These are phyloP conservation scores for Tylochromis polylepis DNA, from an alignment of 2,113 vertebrate genomes.

Conservation along the genomic window DNA sequence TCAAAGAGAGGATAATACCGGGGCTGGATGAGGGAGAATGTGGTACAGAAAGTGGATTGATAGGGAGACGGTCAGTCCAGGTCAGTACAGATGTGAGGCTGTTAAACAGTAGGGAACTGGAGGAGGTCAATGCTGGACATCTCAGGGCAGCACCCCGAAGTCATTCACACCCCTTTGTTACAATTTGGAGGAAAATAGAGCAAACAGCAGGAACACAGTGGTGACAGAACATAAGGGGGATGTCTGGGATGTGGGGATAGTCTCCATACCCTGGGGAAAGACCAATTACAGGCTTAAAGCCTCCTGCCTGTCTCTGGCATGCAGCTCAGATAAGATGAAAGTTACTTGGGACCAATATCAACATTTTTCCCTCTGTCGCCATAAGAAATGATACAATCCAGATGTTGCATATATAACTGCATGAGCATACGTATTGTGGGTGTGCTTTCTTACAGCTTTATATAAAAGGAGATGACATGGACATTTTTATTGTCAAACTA, in stretches of 20 bases:
- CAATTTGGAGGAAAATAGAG: conserved; percentile 12
- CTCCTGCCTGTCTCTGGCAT: conserved; percentile 54
- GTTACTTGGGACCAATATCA: conserved; percentile 37
- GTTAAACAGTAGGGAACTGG: conserved; percentile 59
- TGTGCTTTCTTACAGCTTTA: background rate
- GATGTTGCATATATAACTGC: conserved; percentile 31
- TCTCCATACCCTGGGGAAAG: conserved; percentile 52
- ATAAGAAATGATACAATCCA: conserved; percentile 38
- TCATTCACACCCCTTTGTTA: conserved; percentile 58
- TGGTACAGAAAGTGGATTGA: conserved; percentile 12
- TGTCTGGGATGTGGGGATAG: conserved; percentile 58
- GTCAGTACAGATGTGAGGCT: conserved; percentile 54
- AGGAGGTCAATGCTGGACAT: conserved; percentile 49
- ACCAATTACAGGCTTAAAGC: conserved; percentile 62
- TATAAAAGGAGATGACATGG: background rate
- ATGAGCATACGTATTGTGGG: background rate
- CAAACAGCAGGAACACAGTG: background rate
- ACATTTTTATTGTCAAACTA: background rate
- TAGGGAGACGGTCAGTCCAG: conserved; percentile 53
- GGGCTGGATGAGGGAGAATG: background rate
- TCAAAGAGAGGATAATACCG: background rate
- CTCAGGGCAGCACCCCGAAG: conserved; percentile 44
- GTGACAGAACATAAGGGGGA: conserved; percentile 17
- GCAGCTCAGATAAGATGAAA: conserved; percentile 66
- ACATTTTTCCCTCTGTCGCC: conserved; percentile 22